phyloP scores from a whole-genome alignment of 2,113 vertebrate species.

The Xyliphius kryptos region DNA sequence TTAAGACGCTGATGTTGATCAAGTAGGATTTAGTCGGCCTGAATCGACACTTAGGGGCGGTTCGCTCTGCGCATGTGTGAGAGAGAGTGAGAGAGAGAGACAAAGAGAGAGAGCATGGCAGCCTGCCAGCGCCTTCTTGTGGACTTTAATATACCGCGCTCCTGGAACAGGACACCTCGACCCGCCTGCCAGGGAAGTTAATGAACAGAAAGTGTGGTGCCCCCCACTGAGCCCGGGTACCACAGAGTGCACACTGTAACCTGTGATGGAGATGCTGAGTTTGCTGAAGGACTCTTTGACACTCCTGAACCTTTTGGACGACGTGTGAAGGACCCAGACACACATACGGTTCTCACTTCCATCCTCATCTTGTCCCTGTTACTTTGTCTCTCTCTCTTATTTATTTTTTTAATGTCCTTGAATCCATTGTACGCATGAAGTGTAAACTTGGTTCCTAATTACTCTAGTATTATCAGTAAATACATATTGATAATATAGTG shows the following conservation, averaged over 20 bases:
- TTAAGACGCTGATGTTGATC: slow-evolving; percentile 62
- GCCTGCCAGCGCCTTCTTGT: slow-evolving; percentile 25
- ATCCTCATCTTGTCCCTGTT: neutral
- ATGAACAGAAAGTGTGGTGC: slow-evolving; percentile 21
- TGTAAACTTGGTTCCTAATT: neutral
- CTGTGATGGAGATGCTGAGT: neutral
- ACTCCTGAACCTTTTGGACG: slow-evolving; percentile 4
- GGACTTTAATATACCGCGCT: slow-evolving; percentile 26
- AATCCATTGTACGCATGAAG: neutral
- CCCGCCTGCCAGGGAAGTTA: slow-evolving; percentile 28
- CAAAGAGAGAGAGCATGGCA: slow-evolving; percentile 14
- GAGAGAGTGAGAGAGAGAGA: neutral
- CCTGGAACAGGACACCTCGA: slow-evolving; percentile 35
- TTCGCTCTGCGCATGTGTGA: slow-evolving; percentile 49
- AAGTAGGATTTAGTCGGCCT: slow-evolving; percentile 63
- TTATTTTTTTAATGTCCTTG: neutral
- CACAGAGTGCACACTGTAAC: neutral
- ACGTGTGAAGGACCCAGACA: neutral
- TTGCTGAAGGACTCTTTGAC: neutral
- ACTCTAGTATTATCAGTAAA: too few relatives aligned
- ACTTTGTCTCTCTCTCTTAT: neutral
- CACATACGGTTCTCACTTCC: slow-evolving; percentile 1
- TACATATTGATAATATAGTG: too few relatives aligned
- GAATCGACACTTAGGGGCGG: slow-evolving; percentile 66
- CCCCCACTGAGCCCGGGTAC: slow-evolving; percentile 1